phyloP scores from a whole-genome alignment of 1,140 invertebrate species.

The Drosophila arizonae region DNA sequence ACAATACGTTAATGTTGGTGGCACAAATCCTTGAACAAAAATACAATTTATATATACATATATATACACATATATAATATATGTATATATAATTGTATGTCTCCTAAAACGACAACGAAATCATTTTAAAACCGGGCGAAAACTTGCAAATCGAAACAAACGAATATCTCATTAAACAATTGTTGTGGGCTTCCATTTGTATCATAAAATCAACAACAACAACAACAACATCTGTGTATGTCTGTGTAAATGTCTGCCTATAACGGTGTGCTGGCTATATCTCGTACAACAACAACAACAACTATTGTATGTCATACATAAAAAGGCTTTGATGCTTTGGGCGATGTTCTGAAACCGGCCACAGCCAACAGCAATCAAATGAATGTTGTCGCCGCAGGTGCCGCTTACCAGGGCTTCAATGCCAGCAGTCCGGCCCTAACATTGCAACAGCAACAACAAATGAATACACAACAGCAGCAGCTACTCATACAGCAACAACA shows the following conservation, averaged over 20 bases:
- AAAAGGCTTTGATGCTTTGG: constrained; percentile 88
- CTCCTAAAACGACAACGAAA: constrained; percentile 3
- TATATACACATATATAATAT: constrained; percentile 28
- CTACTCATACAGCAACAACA: constrained; percentile 38
- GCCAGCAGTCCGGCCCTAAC: constrained; percentile 50
- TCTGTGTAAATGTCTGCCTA: constrained; percentile 74
- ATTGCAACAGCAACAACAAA: constrained; percentile 44
- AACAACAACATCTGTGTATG: constrained; percentile 52
- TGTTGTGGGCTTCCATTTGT: constrained; percentile 63
- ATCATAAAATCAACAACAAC: constrained; percentile 51
- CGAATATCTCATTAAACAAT: constrained; percentile 24
- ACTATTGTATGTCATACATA: constrained; percentile 16
- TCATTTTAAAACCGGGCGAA: constrained; percentile 33
- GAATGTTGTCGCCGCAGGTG: constrained; percentile 81
- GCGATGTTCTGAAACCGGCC: constrained; percentile 87
- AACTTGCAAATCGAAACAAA: constrained; percentile 36
- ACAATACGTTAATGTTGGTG: constrained; percentile 71
- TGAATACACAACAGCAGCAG: constrained; percentile 67
- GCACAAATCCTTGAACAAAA: constrained; percentile 66
- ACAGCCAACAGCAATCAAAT: constrained; percentile 82
- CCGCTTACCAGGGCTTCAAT: constrained; percentile 41
- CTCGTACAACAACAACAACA: constrained; percentile 22
- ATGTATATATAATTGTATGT: background rate
- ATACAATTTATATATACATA: constrained; percentile 33
- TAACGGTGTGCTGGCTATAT: constrained; percentile 69